These are phyloP conservation scores for Ophion ellenae DNA, from an alignment of 2,888 invertebrate genomes.

Conservation along the genomic window DNA sequence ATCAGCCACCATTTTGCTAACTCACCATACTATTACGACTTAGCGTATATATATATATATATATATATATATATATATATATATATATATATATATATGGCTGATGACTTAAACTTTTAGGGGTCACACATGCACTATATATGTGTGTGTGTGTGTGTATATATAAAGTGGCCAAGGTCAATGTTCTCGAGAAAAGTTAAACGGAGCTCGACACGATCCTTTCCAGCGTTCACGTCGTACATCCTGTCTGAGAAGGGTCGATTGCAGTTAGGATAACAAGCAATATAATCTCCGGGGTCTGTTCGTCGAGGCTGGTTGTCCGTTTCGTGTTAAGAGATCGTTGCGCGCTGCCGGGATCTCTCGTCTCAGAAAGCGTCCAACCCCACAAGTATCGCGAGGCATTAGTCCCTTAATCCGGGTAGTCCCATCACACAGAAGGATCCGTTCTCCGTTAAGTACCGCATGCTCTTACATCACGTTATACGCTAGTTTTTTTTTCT, in stretches of 20 bases:
- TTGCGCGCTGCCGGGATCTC: conserved; percentile 21
- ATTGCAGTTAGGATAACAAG: conserved; percentile 43
- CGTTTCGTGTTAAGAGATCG: conserved; percentile 27
- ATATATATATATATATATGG: no score
- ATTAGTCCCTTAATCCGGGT: conserved; percentile 35
- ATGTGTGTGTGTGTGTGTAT: background rate
- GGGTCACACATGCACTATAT: no score
- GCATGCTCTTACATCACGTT: background rate
- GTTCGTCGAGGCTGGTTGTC: conserved; percentile 23
- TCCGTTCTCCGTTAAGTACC: conserved; percentile 7
- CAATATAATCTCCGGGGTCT: conserved; percentile 23
- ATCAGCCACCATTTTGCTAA: no score
- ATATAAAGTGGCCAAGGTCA: conserved; percentile 16
- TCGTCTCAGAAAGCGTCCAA: conserved; percentile 8
- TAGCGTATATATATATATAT: no score
- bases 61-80: no score
- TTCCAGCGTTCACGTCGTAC: background rate
- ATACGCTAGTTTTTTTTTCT: background rate
- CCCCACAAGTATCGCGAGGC: background rate
- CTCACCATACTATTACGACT: no score
- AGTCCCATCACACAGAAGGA: conserved; percentile 8
- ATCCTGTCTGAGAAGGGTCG: conserved; percentile 28
- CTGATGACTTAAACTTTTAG: no score
- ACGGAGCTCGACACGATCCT: background rate
- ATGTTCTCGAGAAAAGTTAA: conserved; percentile 16